A percentile compares a stretch with the other conserved stretches of the same genome.
phyloP scores from a whole-genome alignment of 1,140 invertebrate species.

The Drosophila nigrodunni region DNA sequence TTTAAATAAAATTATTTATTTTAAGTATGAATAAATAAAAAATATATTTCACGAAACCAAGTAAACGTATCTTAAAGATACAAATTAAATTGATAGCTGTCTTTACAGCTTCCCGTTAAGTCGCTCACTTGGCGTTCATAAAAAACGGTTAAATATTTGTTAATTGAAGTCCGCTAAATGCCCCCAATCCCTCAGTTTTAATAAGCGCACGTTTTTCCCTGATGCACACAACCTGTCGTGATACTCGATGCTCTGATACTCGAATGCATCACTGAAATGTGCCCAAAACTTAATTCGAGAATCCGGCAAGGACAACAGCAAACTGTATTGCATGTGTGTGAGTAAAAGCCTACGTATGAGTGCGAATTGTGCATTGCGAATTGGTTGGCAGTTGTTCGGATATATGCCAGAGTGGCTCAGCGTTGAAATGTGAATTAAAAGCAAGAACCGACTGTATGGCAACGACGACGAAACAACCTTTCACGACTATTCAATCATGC shows the following conservation, averaged over 20 bases:
- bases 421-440: constrained; percentile 18
- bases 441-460: not conserved
- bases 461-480: constrained; percentile 20
- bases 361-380: constrained; percentile 2
- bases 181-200: constrained; percentile 9
- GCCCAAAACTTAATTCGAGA: constrained; percentile 18
- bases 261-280: constrained; percentile 21
- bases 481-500: constrained; percentile 65
- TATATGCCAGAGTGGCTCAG: constrained; percentile 15
- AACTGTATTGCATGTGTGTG: not conserved
- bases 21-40: too few relatives aligned
- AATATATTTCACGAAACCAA: too few relatives aligned
- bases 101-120: not conserved
- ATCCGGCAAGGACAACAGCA: constrained; percentile 25
- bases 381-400: constrained; percentile 32
- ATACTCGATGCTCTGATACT: constrained; percentile 2
- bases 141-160: constrained; percentile 2
- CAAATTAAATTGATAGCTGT: not conserved
- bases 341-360: not conserved
- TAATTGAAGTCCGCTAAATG: constrained; percentile 8
- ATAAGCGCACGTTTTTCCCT: constrained; percentile 33
- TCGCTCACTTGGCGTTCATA: constrained; percentile 1
- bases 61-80: not conserved
- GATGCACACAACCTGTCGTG: constrained; percentile 8
- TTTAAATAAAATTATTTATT: too few relatives aligned